phyloP scores from a whole-genome alignment of 1,140 invertebrate species.

The Lordiphosa clarofinis region DNA sequence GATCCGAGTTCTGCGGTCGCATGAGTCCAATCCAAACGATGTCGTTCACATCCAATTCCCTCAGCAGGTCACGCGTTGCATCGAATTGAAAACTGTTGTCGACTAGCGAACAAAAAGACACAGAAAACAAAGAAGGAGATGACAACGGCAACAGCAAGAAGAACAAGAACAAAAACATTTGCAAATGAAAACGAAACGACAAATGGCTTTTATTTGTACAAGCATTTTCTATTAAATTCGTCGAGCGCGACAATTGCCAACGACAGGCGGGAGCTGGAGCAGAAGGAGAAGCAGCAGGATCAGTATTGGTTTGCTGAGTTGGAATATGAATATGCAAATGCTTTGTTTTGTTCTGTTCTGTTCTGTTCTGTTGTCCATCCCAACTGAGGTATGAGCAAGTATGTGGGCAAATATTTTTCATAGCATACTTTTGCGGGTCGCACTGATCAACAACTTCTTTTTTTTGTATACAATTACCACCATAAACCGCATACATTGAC shows the following conservation, averaged over 20 bases:
- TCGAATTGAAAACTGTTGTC: conserved; percentile 87
- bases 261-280: no score
- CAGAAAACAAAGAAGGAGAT: conserved; percentile 8
- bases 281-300: no score
- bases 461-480: conserved; percentile 3
- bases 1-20: conserved; percentile 83
- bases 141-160: conserved; percentile 9
- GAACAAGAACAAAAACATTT: conserved; percentile 26
- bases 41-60: conserved; percentile 86
- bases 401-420: no score
- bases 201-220: conserved; percentile 71
- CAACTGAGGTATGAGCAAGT: no score
- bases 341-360: no score
- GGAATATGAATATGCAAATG: conserved; percentile 14
- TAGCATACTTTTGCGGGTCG: no score
- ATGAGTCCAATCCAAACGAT: conserved; percentile 88
- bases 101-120: conserved; percentile 79
- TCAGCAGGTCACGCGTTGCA: conserved; percentile 86
- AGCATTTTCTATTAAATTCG: conserved; percentile 51
- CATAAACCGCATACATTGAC: background rate
- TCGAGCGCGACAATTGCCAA: no score
- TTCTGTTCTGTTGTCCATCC: no score
- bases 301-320: background rate
- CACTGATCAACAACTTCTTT: background rate
- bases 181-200: conserved; percentile 45